Percentiles rank a stretch among this genome's conserved stretches.
phyloP scores from a whole-genome alignment of 2,113 vertebrate genomes.

The Desmodus rotundus region DNA sequence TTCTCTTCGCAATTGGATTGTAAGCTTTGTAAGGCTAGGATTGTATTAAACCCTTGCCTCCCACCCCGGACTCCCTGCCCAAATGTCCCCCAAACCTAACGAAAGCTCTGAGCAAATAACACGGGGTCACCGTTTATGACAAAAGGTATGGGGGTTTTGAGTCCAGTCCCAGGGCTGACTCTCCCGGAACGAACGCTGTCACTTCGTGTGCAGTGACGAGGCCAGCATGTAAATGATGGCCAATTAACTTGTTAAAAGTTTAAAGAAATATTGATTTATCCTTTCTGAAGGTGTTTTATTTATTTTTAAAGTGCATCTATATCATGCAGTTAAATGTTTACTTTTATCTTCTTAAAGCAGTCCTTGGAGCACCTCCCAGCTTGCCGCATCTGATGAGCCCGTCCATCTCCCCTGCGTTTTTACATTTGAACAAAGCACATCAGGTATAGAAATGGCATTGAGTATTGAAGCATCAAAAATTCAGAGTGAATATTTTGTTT shows the following conservation, averaged over 20 bases:
- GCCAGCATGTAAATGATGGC: neutral
- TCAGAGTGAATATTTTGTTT: neutral
- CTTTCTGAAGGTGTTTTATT: neutral
- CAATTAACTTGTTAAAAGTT: neutral
- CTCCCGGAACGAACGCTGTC: neutral
- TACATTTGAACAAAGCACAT: slow-evolving; percentile 92
- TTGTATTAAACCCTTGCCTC: neutral
- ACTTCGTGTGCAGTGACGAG: neutral
- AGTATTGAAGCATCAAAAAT: neutral
- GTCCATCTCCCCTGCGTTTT: slow-evolving; percentile 87
- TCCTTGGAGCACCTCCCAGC: slow-evolving; percentile 86
- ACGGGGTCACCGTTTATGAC: neutral
- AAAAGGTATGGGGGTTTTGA: neutral
- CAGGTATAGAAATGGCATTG: slow-evolving; percentile 82
- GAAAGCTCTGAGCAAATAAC: neutral
- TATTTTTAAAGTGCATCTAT: neutral
- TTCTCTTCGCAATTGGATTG: neutral
- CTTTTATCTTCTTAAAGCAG: slow-evolving; percentile 78
- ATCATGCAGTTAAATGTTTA: neutral
- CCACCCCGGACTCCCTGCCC: neutral
- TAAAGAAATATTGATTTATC: neutral
- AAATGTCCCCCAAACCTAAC: neutral
- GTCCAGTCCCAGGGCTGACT: neutral
- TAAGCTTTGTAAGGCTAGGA: neutral
- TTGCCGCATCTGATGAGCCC: slow-evolving; percentile 88